These are phyloP conservation scores for Cantharis flavilabris DNA, from an alignment of 2,888 invertebrate species.

Conservation along the genomic window DNA sequence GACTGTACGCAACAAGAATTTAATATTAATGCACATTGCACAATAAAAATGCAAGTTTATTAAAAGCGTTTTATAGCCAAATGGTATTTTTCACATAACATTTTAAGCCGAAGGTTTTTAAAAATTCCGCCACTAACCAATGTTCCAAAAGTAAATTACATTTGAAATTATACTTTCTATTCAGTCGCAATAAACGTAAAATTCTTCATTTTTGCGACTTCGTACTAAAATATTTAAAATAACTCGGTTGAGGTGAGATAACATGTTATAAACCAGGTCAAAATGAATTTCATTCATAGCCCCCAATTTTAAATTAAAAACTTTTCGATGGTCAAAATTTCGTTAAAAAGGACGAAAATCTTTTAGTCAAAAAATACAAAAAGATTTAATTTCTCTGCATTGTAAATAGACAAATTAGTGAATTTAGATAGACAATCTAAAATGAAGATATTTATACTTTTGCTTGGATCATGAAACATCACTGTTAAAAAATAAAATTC, in stretches of 20 bases:
- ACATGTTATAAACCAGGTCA: not conserved
- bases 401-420: not conserved
- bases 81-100: too few species aligned
- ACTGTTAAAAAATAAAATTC: too few species aligned
- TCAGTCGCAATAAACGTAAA: not conserved
- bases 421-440: not conserved
- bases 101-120: not conserved
- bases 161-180: not conserved
- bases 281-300: not conserved
- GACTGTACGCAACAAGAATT: constrained; percentile 1
- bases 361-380: not conserved
- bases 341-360: not conserved
- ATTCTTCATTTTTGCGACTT: not conserved
- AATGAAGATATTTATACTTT: not conserved
- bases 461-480: too few species aligned
- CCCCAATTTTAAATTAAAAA: not conserved
- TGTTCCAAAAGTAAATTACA: not conserved
- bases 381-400: not conserved
- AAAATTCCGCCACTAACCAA: not conserved
- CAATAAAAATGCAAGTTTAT: not conserved
- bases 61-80: not conserved
- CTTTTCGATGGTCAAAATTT: not conserved
- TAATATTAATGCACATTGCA: not conserved
- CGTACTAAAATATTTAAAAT: not conserved
- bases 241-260: not conserved